phyloP scores from a whole-genome alignment of 2,888 invertebrate genomes.

The Archips crataeganus region DNA sequence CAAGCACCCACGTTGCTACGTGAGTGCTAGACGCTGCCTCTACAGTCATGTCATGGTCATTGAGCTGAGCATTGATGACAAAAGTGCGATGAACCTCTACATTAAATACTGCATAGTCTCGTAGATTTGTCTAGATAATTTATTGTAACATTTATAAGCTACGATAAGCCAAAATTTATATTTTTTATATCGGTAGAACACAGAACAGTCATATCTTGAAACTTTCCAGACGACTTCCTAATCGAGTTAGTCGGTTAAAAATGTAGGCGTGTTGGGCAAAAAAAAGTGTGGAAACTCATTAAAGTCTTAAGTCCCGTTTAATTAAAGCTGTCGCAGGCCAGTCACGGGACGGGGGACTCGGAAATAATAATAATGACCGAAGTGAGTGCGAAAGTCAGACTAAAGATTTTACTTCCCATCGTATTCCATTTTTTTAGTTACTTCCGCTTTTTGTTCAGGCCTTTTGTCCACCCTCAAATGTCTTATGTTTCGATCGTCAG shows the following conservation, averaged over 20 bases:
- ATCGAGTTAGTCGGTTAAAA: slow-evolving; percentile 60
- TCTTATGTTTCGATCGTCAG: slow-evolving; percentile 4
- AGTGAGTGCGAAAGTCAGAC: slow-evolving; percentile 48
- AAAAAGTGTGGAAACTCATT: slow-evolving; percentile 73
- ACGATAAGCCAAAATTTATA: neutral
- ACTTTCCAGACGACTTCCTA: slow-evolving; percentile 74
- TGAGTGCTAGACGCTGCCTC: neutral
- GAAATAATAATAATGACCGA: slow-evolving; percentile 56
- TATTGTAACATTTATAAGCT: neutral
- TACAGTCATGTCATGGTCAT: neutral
- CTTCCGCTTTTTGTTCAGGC: slow-evolving; percentile 17
- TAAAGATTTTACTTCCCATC: slow-evolving; percentile 48
- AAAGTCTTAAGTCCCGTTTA: slow-evolving; percentile 74
- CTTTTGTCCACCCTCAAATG: neutral
- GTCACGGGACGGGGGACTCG: slow-evolving; percentile 50
- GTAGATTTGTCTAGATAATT: too few species aligned
- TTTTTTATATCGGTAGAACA: neutral
- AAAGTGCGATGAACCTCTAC: too few species aligned
- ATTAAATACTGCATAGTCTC: too few species aligned
- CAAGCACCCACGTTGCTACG: slow-evolving; percentile 45
- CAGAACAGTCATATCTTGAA: slow-evolving; percentile 48
- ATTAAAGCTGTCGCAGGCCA: slow-evolving; percentile 66
- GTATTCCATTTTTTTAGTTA: slow-evolving; percentile 43
- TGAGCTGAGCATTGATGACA: neutral
- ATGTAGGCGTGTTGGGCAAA: slow-evolving; percentile 60